Evolutionary conservation across 2,888 invertebrate genomes (phyloP), one percentile per base, ranked within the genome.

Genomic region (Apantesis nais): DNA sequence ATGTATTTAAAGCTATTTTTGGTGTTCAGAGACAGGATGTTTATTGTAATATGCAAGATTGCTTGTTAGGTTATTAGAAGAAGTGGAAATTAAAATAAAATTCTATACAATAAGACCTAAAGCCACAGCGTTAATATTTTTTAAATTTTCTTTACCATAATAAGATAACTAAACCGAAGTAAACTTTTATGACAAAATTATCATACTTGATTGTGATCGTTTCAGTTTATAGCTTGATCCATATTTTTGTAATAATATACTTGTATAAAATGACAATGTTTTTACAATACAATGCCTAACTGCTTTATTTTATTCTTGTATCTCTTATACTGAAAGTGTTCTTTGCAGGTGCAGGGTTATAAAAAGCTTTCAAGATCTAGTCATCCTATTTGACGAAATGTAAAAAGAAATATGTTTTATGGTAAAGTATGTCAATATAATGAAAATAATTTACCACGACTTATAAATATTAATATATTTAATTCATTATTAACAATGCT

Each of bases 1-100:
- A 55, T 62, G 22, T 66, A 64, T 66, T 62, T 63, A 60, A 61
- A 16, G n/a, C 22, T 68, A 31, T 60, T 68, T 66, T 60, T 68
- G 67, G 62, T 63, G 60, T 62, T 62, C 48, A 37, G 29, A 48
- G 52, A 58, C 31, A 48, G 65, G 65, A 65, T 65, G 65, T 65
- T 65, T 52, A 52, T 65, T 52, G n/a, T 52, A 58, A 58, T 58
- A 29, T 58, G 25, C 25, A 55, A 55, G 55, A 29, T 58, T 58
- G 29, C 25, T 29, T 16, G 58, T 63, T 22, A 31, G 19, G 11
- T 63, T 22, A 12, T 4, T 62, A 62, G 29, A 62, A 29, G 41
- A 22, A 29, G 31, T n/a, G n/a, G 19, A 29, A 29, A 44, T 8
- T 29, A 25, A 58, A 16, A 29, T 58, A 8, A 16, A 29, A 16